These are phyloP conservation scores for Mystacornis crossleyi DNA, from an alignment of 2,113 vertebrate genomes.

Conservation along the genomic window DNA sequence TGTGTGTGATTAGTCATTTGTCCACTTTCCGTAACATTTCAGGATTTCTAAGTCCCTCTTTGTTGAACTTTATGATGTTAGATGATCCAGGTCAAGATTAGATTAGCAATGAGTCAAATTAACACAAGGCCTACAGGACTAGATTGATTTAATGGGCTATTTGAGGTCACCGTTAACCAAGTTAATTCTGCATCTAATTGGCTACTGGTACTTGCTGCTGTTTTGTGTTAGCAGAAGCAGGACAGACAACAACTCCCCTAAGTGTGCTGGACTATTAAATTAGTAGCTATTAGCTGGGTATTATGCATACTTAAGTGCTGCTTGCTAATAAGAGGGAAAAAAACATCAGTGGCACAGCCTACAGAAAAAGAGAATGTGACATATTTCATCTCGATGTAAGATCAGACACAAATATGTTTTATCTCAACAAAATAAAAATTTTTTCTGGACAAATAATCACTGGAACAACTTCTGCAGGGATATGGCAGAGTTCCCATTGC, in stretches of 20 bases:
- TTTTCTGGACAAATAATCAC: not conserved
- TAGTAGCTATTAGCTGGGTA: not conserved
- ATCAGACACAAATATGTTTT: not conserved
- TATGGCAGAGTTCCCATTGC: not conserved
- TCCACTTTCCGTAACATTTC: not conserved
- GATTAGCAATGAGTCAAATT: not conserved
- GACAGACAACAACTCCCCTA: not conserved
- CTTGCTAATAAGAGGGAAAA: not conserved
- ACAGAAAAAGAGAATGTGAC: not conserved
- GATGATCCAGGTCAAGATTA: not conserved
- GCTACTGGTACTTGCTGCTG: not conserved
- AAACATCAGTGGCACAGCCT: not conserved
- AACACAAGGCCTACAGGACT: not conserved
- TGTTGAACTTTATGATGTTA: not conserved
- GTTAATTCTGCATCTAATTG: not conserved
- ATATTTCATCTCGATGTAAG: not conserved
- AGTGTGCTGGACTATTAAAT: not conserved
- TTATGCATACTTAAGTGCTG: not conserved
- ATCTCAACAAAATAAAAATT: not conserved
- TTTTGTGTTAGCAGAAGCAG: not conserved
- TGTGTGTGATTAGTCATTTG: not conserved
- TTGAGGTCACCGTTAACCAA: not conserved
- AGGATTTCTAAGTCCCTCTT: not conserved
- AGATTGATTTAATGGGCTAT: not conserved
- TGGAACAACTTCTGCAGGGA: not conserved